These are phyloP conservation scores for Incurvaria masculella DNA, from an alignment of 2,888 invertebrate species.

Conservation along the genomic window DNA sequence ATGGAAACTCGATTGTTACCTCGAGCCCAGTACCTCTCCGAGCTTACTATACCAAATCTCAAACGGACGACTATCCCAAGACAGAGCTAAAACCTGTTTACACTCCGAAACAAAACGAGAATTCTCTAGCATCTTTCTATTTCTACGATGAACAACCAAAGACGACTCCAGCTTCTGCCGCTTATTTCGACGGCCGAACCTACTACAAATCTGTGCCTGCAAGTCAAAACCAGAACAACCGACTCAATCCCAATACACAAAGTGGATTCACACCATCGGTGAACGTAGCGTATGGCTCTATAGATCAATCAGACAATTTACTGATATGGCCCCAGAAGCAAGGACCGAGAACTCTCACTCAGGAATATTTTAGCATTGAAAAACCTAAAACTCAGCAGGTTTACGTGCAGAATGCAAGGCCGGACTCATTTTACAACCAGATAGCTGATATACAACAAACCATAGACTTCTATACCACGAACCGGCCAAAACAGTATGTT, in stretches of 20 bases:
- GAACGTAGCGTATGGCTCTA: conserved; percentile 44
- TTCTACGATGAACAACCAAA: conserved; percentile 64
- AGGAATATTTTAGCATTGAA: conserved; percentile 52
- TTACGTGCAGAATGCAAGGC: conserved; percentile 37
- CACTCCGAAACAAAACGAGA: conserved; percentile 39
- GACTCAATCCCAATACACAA: conserved; percentile 33
- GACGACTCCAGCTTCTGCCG: conserved; percentile 54
- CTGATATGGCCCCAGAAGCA: conserved; percentile 52
- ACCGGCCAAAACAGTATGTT: conserved; percentile 49
- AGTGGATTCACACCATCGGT: conserved; percentile 35
- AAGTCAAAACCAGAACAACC: conserved; percentile 24
- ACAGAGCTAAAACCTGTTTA: conserved; percentile 52
- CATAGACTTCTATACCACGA: conserved; percentile 59
- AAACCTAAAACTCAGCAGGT: conserved; percentile 39
- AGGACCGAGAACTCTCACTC: conserved; percentile 47
- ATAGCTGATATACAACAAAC: conserved; percentile 65
- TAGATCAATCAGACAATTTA: conserved; percentile 44
- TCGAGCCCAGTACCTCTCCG: conserved; percentile 62
- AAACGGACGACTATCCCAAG: conserved; percentile 52
- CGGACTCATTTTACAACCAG: conserved; percentile 61
- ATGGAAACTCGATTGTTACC: conserved; percentile 41
- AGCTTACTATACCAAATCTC: conserved; percentile 56
- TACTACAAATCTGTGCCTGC: conserved; percentile 43
- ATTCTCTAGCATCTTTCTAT: conserved; percentile 60
- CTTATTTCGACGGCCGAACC: conserved; percentile 45